phyloP scores from a whole-genome alignment of 1,140 invertebrate species.

The Microplitis demolitor region DNA sequence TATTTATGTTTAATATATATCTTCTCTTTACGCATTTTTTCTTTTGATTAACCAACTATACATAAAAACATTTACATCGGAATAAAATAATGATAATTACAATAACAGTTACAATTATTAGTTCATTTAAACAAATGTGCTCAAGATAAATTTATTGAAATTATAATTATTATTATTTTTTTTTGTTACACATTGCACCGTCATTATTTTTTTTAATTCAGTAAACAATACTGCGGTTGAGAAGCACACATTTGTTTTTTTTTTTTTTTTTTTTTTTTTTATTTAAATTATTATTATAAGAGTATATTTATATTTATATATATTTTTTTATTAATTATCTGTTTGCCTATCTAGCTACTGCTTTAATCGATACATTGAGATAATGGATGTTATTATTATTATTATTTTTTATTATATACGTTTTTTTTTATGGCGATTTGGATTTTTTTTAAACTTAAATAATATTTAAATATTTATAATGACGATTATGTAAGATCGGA shows the following conservation, averaged over 20 bases:
- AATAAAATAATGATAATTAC: background rate
- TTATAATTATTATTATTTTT: constrained; percentile 1
- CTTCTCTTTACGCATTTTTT: background rate
- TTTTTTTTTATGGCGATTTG: constrained; percentile 14
- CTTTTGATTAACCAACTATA: background rate
- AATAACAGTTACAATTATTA: background rate
- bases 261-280: constrained; percentile 9
- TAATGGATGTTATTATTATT: background rate
- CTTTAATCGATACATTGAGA: background rate
- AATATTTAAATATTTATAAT: background rate
- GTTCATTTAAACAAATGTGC: background rate
- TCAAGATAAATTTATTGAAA: background rate
- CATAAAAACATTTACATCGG: background rate
- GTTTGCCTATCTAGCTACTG: background rate
- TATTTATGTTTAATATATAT: background rate
- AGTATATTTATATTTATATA: constrained; percentile 11
- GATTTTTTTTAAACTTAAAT: constrained; percentile 18
- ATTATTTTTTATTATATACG: constrained; percentile 23
- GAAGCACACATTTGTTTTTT: constrained; percentile 12
- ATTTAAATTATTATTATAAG: background rate
- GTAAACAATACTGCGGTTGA: constrained; percentile 20
- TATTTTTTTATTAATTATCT: background rate
- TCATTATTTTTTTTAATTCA: background rate
- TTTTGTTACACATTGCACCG: constrained; percentile 4
- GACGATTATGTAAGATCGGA: no score